Conservation (phyloP, 1,140 invertebrate genomes). For the Drosophila aff. region DNA sequence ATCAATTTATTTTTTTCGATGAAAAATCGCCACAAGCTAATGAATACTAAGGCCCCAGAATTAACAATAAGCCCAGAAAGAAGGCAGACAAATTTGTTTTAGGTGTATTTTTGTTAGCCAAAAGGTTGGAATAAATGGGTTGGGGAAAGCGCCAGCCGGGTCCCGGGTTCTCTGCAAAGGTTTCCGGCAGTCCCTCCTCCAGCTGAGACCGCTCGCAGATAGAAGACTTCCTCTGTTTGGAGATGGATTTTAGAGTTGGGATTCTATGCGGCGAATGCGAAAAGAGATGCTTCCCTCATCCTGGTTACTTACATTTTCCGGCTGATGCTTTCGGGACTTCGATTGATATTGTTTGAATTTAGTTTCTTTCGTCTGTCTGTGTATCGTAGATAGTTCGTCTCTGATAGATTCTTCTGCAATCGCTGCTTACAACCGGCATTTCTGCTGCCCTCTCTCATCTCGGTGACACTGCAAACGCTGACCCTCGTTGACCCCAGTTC, state of each 20-base stretch:
- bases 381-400: not conserved
- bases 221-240: not conserved
- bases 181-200: not conserved
- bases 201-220: not conserved
- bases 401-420: not conserved
- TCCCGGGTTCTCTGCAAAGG: not conserved
- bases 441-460: not conserved
- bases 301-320: not conserved
- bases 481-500: not conserved
- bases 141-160: not conserved
- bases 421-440: not conserved
- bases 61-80: not conserved
- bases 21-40: too few relatives aligned
- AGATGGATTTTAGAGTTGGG: not conserved
- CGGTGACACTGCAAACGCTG: not conserved
- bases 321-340: not conserved
- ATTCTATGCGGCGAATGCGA: not conserved
- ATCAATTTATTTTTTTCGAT: too few relatives aligned
- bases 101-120: constrained; percentile 7
- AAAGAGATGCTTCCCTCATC: too few relatives aligned
- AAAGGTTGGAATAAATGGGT: not conserved
- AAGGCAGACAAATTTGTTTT: not conserved
- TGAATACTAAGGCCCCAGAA: not conserved
- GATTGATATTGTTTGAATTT: not conserved
- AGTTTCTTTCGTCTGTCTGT: not conserved